These are phyloP conservation scores for Torymus tubicola DNA, from an alignment of 2,888 invertebrate genomes.

Conservation along the genomic window DNA sequence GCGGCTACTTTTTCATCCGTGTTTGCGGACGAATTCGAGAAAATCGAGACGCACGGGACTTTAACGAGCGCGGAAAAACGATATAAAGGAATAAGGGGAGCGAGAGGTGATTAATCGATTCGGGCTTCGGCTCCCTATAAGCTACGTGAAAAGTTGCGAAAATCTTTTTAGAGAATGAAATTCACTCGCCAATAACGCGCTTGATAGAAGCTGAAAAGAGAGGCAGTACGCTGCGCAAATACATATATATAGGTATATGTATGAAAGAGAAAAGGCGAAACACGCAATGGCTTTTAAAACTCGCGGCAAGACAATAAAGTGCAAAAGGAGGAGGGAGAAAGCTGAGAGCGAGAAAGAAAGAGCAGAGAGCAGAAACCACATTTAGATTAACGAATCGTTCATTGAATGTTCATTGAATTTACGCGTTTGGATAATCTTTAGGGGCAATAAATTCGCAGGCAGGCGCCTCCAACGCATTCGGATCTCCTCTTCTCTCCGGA, in stretches of 20 bases:
- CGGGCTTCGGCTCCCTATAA: not conserved
- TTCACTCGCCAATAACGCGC: conserved; percentile 8
- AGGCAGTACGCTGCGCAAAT: not conserved
- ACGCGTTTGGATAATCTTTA: conserved; percentile 61
- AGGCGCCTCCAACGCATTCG: conserved; percentile 38
- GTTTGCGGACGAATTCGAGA: conserved; percentile 16
- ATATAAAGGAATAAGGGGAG: not conserved
- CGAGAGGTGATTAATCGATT: conserved; percentile 38
- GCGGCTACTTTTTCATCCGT: not conserved
- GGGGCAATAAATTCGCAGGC: conserved; percentile 57
- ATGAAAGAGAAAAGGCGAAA: conserved; percentile 35
- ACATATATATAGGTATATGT: not conserved
- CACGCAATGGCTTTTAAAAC: conserved; percentile 52
- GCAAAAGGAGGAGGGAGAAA: not conserved
- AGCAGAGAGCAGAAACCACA: conserved; percentile 41
- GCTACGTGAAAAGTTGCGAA: not conserved
- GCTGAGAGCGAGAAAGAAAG: conserved; percentile 14
- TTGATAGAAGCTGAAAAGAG: not conserved
- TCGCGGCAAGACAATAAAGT: conserved; percentile 36
- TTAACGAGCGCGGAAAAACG: conserved; percentile 33
- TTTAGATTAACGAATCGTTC: conserved; percentile 61
- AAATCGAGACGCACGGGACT: conserved; percentile 14
- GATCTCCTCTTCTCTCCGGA: not conserved
- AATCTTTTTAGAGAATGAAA: conserved; percentile 27
- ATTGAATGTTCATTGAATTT: conserved; percentile 60